A percentile compares a stretch with the other conserved stretches of the same genome.
Evolutionary conservation across 2,888 invertebrate genomes (phyloP).

Genomic region (Pachydiplax longipennis): DNA sequence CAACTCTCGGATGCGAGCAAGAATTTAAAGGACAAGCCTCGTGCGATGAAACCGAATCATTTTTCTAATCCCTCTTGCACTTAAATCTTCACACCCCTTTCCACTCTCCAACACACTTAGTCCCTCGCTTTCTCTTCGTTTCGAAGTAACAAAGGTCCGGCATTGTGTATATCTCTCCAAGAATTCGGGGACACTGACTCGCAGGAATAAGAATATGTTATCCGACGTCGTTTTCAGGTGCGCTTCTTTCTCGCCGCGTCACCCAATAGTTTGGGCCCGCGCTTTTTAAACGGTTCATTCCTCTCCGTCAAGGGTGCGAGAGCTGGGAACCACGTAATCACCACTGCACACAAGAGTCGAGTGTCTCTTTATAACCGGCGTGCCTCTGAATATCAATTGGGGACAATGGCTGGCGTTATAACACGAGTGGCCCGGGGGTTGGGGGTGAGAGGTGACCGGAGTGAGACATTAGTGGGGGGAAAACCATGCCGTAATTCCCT

Average conservation of each 20-base stretch:
- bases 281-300: background rate
- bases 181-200: background rate
- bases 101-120: background rate
- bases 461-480: background rate
- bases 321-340: background rate
- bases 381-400: conserved; percentile 30
- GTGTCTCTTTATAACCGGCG: conserved; percentile 18
- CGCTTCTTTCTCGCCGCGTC: background rate
- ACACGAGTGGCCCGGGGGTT: background rate
- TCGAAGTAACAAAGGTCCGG: background rate
- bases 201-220: background rate
- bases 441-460: background rate
- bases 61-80: background rate
- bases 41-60: background rate
- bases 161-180: background rate
- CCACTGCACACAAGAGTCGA: background rate
- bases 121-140: background rate
- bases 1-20: background rate
- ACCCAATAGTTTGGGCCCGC: background rate
- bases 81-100: background rate
- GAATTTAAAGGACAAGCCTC: background rate
- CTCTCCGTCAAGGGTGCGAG: background rate
- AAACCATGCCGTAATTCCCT: background rate
- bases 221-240: background rate
- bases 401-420: background rate